phyloP scores from a whole-genome alignment of 1,140 invertebrate species.

The Drepana arcuata region DNA sequence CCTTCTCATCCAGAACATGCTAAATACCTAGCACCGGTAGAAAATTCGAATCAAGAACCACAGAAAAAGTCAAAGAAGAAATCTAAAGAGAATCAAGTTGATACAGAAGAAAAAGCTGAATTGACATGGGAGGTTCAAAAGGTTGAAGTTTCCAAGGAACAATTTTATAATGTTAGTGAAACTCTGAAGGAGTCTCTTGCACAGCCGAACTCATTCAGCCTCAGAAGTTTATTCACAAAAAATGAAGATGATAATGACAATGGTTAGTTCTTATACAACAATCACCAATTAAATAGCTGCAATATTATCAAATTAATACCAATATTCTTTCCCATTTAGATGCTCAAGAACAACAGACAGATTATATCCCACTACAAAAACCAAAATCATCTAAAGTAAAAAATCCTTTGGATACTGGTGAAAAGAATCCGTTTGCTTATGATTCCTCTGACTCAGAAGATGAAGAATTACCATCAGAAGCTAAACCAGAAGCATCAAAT shows the following conservation, averaged over 20 bases:
- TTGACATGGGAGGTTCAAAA: no score
- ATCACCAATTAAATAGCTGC: no score
- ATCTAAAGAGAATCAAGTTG: constrained; percentile 19
- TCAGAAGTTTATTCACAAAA: constrained; percentile 72
- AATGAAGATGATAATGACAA: constrained; percentile 38
- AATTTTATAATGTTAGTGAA: constrained; percentile 77
- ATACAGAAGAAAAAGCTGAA: constrained; percentile 22
- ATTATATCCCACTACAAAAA: constrained; percentile 30
- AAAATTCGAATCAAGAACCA: constrained; percentile 28
- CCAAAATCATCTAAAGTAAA: constrained; percentile 45
- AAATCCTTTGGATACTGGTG: constrained; percentile 50
- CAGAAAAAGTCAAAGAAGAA: constrained; percentile 53
- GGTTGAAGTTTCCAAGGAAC: constrained; percentile 74
- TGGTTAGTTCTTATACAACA: constrained; percentile 16
- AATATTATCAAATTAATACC: no score
- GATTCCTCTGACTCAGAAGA: constrained; percentile 75
- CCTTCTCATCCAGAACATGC: constrained; percentile 73
- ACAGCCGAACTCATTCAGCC: constrained; percentile 72
- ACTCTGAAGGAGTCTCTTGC: constrained; percentile 70
- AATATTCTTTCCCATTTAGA: constrained; percentile 23
- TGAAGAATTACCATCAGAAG: constrained; percentile 44
- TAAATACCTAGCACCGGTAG: constrained; percentile 66
- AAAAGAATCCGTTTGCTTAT: constrained; percentile 75
- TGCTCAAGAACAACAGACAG: constrained; percentile 17
- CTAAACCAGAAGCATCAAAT: constrained; percentile 13